phyloP scores from a whole-genome alignment of 2,888 invertebrate species.

The Parthenolecanium corni region DNA sequence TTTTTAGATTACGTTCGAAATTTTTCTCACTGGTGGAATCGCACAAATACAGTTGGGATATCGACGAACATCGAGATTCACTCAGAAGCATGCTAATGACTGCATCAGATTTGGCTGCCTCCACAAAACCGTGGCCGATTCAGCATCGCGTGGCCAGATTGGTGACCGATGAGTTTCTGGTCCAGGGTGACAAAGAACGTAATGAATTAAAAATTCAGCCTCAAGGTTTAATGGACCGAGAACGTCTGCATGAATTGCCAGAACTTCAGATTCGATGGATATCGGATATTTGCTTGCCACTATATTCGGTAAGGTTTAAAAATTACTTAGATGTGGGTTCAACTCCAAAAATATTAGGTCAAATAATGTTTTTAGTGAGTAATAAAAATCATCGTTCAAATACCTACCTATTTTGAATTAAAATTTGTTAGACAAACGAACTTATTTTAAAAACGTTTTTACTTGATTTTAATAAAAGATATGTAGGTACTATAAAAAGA shows the following conservation, averaged over 20 bases:
- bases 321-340: no score
- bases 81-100: slow-evolving; percentile 47
- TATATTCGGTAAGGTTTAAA: slow-evolving; percentile 41
- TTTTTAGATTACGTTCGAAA: slow-evolving; percentile 36
- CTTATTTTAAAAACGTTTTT: no score
- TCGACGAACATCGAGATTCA: slow-evolving; percentile 40
- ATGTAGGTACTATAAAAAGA: no score
- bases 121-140: slow-evolving; percentile 48
- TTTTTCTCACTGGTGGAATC: slow-evolving; percentile 42
- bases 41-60: slow-evolving; percentile 40
- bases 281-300: slow-evolving; percentile 40
- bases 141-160: slow-evolving; percentile 45
- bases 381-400: no score
- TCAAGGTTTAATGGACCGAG: slow-evolving; percentile 48
- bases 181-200: slow-evolving; percentile 45
- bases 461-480: no score
- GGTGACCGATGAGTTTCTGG: slow-evolving; percentile 44
- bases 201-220: slow-evolving; percentile 43
- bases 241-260: slow-evolving; percentile 46
- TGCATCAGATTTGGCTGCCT: slow-evolving; percentile 47
- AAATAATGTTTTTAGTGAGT: no score
- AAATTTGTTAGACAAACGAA: no score
- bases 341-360: no score
- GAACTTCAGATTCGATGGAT: slow-evolving; percentile 44
- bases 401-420: no score